phyloP scores from a whole-genome alignment of 2,797 vertebrate species.

The Parauchenoglanis punctatus region DNA sequence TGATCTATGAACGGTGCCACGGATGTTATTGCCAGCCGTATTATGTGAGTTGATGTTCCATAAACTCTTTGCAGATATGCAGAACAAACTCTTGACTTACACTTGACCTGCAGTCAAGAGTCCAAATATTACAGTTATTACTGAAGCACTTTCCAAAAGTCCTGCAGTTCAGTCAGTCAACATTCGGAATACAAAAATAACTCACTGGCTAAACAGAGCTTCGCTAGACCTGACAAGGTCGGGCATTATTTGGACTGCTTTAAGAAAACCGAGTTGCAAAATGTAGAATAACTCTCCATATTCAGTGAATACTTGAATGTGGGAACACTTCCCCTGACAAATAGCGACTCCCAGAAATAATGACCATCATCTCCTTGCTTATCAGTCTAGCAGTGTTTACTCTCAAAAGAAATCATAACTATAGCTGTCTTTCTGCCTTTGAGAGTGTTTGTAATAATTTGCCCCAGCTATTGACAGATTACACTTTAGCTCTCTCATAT shows the following conservation, averaged over 20 bases:
- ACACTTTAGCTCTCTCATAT: neutral
- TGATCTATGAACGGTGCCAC: neutral
- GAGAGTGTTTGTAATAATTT: neutral
- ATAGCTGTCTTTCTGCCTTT: neutral
- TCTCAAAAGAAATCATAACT: neutral
- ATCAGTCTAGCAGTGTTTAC: neutral
- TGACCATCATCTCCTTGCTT: neutral
- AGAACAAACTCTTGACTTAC: conserved; percentile 5
- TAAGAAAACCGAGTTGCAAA: neutral
- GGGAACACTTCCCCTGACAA: neutral
- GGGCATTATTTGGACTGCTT: neutral
- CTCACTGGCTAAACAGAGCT: neutral
- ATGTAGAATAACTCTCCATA: neutral
- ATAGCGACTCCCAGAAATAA: neutral
- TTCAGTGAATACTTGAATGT: neutral
- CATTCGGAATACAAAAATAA: conserved; percentile 3
- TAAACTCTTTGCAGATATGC: neutral
- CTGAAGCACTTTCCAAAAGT: conserved; percentile 3
- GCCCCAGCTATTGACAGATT: neutral
- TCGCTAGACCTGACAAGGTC: neutral
- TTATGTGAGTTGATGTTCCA: neutral
- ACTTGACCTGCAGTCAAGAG: conserved; percentile 14
- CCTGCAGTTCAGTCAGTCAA: neutral
- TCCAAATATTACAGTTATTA: conserved; percentile 1
- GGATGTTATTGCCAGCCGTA: neutral